Evolutionary conservation across 2,113 vertebrate species (phyloP).

Genomic region (Megaceryle torquata): DNA sequence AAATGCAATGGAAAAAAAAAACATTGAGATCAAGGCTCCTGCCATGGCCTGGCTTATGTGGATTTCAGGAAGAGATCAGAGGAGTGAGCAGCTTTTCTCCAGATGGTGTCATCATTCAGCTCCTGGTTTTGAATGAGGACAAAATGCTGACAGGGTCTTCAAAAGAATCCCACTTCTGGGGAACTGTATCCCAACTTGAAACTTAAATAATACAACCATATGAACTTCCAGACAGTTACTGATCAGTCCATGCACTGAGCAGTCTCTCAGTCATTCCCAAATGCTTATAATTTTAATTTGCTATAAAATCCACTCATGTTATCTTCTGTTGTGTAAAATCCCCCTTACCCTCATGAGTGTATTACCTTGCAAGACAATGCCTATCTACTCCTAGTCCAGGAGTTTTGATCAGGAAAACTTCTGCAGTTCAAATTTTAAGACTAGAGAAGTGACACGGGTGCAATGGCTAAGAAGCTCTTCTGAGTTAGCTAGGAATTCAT

Average conservation of each 20-base stretch:
- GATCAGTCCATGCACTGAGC: neutral
- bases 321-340: neutral
- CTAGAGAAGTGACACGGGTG: neutral
- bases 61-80: neutral
- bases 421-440: neutral
- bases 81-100: neutral
- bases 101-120: neutral
- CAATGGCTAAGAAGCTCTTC: neutral
- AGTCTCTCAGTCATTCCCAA: neutral
- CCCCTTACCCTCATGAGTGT: accelerated
- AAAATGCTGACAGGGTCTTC: neutral
- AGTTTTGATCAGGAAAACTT: neutral
- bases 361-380: neutral
- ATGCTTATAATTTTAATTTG: neutral
- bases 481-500: neutral
- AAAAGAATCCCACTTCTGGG: neutral
- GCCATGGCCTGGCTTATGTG: neutral
- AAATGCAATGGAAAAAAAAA: neutral
- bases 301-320: neutral
- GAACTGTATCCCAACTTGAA: neutral
- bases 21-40: neutral
- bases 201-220: neutral
- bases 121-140: neutral
- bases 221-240: neutral
- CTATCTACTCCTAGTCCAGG: no score